phyloP scores from a whole-genome alignment of 1,140 invertebrate genomes.

The Pogonomyrmex barbatus region DNA sequence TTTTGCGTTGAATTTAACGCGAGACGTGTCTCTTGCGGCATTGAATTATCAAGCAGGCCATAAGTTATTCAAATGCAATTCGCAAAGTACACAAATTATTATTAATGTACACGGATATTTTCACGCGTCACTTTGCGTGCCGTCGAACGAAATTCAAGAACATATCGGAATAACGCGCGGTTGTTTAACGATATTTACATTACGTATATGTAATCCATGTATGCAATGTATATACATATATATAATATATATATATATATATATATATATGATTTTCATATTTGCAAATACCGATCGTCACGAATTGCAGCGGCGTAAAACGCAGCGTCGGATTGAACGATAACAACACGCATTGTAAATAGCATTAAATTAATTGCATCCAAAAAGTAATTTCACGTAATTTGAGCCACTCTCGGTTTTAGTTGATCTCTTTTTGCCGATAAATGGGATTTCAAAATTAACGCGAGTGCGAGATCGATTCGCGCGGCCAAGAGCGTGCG shows the following conservation, averaged over 20 bases:
- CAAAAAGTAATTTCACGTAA: constrained; percentile 7
- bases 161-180: constrained; percentile 56
- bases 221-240: too few relatives aligned
- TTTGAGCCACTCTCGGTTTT: constrained; percentile 8
- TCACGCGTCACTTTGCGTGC: constrained; percentile 62
- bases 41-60: constrained; percentile 61
- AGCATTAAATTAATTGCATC: constrained; percentile 19
- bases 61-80: constrained; percentile 64
- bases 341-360: constrained; percentile 22
- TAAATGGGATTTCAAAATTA: background rate
- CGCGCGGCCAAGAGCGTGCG: background rate
- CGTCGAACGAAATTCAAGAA: constrained; percentile 58
- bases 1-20: constrained; percentile 64
- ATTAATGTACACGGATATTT: constrained; percentile 63
- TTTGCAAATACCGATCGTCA: constrained; percentile 46
- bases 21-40: constrained; percentile 61
- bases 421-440: background rate
- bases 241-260: too few relatives aligned
- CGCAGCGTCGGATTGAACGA: constrained; percentile 23
- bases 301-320: constrained; percentile 15
- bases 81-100: constrained; percentile 65
- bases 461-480: background rate
- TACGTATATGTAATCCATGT: constrained; percentile 10
- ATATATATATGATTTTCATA: constrained; percentile 43
- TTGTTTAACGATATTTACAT: constrained; percentile 56